Evolutionary conservation across 1,140 invertebrate species (phyloP).

Genomic region (Ceratina japonica): DNA sequence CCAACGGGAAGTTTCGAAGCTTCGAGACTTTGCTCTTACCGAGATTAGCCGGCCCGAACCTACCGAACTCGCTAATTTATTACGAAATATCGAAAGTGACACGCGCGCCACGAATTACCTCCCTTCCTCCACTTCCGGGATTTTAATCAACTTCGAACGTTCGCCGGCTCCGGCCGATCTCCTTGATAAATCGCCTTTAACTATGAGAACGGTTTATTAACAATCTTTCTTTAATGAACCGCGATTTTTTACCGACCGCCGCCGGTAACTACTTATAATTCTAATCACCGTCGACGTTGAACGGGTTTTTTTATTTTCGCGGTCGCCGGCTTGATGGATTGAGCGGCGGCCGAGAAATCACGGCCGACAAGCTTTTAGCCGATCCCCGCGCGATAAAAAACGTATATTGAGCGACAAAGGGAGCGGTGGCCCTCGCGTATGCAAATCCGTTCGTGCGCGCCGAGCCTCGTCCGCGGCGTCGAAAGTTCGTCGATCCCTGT

Average conservation of each 20-base stretch:
- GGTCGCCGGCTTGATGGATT: too few relatives aligned
- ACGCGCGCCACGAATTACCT: not conserved
- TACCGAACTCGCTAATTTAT: constrained; percentile 26
- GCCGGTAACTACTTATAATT: not conserved
- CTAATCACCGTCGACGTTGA: too few relatives aligned
- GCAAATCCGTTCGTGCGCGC: constrained; percentile 3
- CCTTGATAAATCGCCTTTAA: not conserved
- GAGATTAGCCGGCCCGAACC: constrained; percentile 55
- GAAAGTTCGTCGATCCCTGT: constrained; percentile 53
- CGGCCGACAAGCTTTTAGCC: too few relatives aligned
- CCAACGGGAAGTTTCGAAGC: constrained; percentile 48
- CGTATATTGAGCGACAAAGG: too few relatives aligned
- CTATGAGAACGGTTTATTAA: too few relatives aligned
- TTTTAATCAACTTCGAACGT: constrained; percentile 1
- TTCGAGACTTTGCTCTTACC: constrained; percentile 63
- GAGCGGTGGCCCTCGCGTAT: not conserved
- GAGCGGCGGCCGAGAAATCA: too few relatives aligned
- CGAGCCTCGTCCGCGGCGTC: not conserved
- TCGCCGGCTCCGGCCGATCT: not conserved
- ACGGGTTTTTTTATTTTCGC: too few relatives aligned
- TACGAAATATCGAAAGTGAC: constrained; percentile 26
- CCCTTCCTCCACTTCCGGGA: not conserved
- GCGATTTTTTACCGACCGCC: too few relatives aligned
- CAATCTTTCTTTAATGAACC: not conserved
- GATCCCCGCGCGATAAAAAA: too few relatives aligned